Base-by-base conservation (phyloP, 2,888 invertebrate species). In the Leptopilina drosophilae region DNA sequence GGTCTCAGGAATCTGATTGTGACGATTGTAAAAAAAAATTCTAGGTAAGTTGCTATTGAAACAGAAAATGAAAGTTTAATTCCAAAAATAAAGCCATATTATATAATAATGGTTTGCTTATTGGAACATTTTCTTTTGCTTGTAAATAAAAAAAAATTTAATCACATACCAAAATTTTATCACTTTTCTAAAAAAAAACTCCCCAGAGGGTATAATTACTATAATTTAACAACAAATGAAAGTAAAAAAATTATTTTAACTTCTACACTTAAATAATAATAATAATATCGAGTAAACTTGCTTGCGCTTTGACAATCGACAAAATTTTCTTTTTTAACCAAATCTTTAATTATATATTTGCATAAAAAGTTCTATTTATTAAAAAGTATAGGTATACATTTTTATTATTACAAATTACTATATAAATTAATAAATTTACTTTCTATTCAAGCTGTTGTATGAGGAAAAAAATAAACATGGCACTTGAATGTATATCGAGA, bases 1-100 rank as follows among this genome's bases (percentile, higher is more conserved):
- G 56, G 73, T 73, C 73, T 73, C 73, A 73, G 73, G 73, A 73
- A 73, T 73, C 73, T 73, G 73, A 73, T 73, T 73, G 73, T 73
- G 73, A 73, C 56, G 56, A 53, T 73, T 56, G 56, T 73, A 53
- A 33, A 56, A 73, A 73, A 49, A 49, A 49, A 9, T 53, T 56
- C 26, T 73, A 53, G 53, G 56, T 73, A 73, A 73, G 33, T 56
- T 26, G 73, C 56, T 73, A 69, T 69, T 15, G 42, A 49, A 69
- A 69, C 15, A 26, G 20, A 46, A 67, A 67, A 49, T 53, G 11
- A 66, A 46, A 66, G 46, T 42, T 66, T 56, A 42, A 20, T 26
- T 14, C 26, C 20, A 26, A 26, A 14, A 49, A 49, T 73, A 5
- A 7, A 8, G 6, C 8, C 42, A 42, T 42, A 42, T 42, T 8